Evolutionary conservation across 1,140 invertebrate genomes (phyloP), one percentile per base, ranked within the genome.

Genomic region (Stratiolaelaps scimitus): DNA sequence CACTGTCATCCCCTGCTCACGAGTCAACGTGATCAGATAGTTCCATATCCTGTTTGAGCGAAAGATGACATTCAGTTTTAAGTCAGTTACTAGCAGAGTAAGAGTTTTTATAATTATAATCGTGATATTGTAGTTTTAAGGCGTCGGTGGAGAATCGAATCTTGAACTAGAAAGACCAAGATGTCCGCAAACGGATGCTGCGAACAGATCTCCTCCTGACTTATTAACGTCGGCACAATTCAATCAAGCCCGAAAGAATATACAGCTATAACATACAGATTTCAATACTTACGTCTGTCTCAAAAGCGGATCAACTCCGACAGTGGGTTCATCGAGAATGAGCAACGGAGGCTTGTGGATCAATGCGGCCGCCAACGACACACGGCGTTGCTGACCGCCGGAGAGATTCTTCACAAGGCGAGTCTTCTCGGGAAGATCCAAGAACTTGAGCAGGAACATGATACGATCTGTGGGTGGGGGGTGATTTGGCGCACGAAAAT

Each of bases 261-360:
- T 70, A n/a, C n/a, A 40, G 34, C 34, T 10, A 40, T 40, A 40
- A 40, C 4, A 40, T n/a, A 10, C 34, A 10, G 4, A 10, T 40
- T 40, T 19, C 66, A 70, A 67, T 70, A 76, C 77, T 78, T 73
- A 87, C 88, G 83, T 88, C 74, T 92, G 86, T 70, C 92, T 81
- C 1, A 92, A 80, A 26, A 92, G 76, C 0, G 89, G 89, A 79
- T 94, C 90, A 23, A 94, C 87, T 26, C 90, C 90, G 20, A 94
- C 91, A 0, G 92, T 95, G 0, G 79, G 79, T 69, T 80, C 79
- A 72, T 80, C 79, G 15, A 80, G 69, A 45, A 80, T 77, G 13
- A 80, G 67, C 1, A 80, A 68, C 64, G 77, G 73, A 7, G 79
- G 78, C 64, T 76, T 73, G 48, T 80, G 77, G 20, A 81, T 70